Evolutionary conservation across 2,888 invertebrate species (phyloP).

Genomic region (Polyommatus iphigenia): DNA sequence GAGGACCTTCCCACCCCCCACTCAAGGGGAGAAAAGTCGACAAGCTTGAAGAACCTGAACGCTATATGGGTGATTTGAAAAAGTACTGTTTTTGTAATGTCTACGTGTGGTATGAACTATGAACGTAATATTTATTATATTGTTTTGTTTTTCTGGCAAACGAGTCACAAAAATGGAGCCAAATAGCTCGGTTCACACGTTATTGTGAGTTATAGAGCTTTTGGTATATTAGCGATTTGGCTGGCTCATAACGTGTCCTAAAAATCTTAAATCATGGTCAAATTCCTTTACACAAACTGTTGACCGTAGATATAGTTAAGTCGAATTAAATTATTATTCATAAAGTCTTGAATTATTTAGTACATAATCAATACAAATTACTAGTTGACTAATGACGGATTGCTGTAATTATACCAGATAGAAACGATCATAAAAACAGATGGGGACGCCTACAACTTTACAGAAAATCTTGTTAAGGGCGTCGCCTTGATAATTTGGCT

Average conservation of each 20-base stretch:
- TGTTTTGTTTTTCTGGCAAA: too few species aligned
- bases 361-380: background rate
- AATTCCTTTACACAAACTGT: background rate
- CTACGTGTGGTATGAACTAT: background rate
- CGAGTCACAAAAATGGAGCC: too few species aligned
- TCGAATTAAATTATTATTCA: background rate
- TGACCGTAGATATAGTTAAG: background rate
- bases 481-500: too few species aligned
- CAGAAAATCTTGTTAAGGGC: too few species aligned
- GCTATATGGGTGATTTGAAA: background rate
- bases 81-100: background rate
- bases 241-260: background rate
- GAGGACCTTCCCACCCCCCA: constrained; percentile 31
- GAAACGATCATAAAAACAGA: too few species aligned
- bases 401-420: background rate
- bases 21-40: constrained; percentile 46
- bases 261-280: background rate
- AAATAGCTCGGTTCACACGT: too few species aligned
- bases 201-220: too few species aligned
- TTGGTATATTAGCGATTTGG: background rate
- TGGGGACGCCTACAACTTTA: too few species aligned
- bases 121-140: too few species aligned
- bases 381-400: background rate
- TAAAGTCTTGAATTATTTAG: background rate
- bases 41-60: background rate